Evolutionary conservation across 2,888 invertebrate species (phyloP).

Genomic region (Neoscelio sp.): DNA sequence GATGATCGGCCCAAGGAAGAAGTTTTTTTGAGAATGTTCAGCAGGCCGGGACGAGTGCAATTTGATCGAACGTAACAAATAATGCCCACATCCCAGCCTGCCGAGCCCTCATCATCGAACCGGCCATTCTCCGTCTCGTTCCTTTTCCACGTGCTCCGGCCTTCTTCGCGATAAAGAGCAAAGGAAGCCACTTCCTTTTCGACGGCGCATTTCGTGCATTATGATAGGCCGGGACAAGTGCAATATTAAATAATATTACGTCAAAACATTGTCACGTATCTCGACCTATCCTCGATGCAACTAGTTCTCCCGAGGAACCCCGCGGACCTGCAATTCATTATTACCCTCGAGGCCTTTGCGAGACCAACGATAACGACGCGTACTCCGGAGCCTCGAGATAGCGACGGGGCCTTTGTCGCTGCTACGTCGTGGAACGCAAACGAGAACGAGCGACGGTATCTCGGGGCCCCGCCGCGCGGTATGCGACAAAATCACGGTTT

Average conservation of each 20-base stretch:
- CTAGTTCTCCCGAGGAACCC: neutral
- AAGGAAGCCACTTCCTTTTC: constrained; percentile 16
- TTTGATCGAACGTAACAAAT: constrained; percentile 81
- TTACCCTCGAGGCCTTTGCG: too few relatives aligned
- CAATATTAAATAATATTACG: constrained; percentile 80
- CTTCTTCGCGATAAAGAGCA: constrained; percentile 2
- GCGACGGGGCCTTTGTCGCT: too few relatives aligned
- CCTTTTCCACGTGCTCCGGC: constrained; percentile 34
- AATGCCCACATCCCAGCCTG: constrained; percentile 82
- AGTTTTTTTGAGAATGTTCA: constrained; percentile 74
- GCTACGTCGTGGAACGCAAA: too few relatives aligned
- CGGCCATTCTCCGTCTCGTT: constrained; percentile 4
- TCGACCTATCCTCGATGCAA: constrained; percentile 82
- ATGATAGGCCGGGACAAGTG: constrained; percentile 84
- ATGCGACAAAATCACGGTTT: too few relatives aligned
- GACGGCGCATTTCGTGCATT: constrained; percentile 76
- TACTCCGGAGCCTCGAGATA: too few relatives aligned
- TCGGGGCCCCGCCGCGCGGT: neutral
- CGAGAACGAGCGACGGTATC: too few relatives aligned
- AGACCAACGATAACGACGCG: too few relatives aligned
- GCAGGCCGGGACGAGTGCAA: constrained; percentile 84
- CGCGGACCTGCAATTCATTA: too few relatives aligned
- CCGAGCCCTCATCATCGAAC: constrained; percentile 75
- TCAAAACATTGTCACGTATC: constrained; percentile 83
- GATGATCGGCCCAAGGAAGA: constrained; percentile 51